Evolutionary conservation across 1,140 invertebrate species (phyloP), one percentile per base, ranked within the genome.

Genomic region (Drusus annulatus): DNA sequence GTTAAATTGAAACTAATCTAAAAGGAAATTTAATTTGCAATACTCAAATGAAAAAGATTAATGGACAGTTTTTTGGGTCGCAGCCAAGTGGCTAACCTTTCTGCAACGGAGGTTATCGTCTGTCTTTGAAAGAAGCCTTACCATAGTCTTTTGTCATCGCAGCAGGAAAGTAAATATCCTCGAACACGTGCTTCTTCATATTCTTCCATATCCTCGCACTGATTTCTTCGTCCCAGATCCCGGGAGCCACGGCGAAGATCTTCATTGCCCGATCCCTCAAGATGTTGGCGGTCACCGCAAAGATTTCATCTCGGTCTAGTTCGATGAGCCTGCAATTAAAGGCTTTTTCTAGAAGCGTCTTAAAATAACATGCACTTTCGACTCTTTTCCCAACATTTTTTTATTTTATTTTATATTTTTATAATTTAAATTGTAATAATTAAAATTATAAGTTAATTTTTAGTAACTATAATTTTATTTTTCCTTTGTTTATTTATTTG

Each of bases 81-180:
- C n/a, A n/a, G n/a, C n/a, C n/a, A n/a, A n/a, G n/a, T n/a, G n/a
- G n/a, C n/a, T n/a, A n/a, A n/a, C 25, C 25, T 28, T 2, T 28
- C 25, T 28, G 25, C 25, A 2, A 2, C 25, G 25, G 25, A 28
- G 5, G 5, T 28, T 2, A 28, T 28, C 25, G 0, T 56, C 13
- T 45, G 10, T 10, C 5, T 13, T 13, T 45, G 10, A 13, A 45
- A 45, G 10, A 13, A 45, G 2, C 8, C 36, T 65, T 65, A 65
- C 62, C 23, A 3, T n/a, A 10, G 62, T 65, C 25, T n/a, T 65
- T n/a, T 91, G 84, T 92, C 92, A 86, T 93, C 54, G 96, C 96
- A 19, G 98, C 97, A 28, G 98, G 98, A 82, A 99, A 91, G 87
- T 98, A 99, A 85, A 99, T 96, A 86, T 95, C 96, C 88, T 98